These are phyloP conservation scores for Pyralis farinalis DNA, from an alignment of 2,888 invertebrate species.

Conservation along the genomic window DNA sequence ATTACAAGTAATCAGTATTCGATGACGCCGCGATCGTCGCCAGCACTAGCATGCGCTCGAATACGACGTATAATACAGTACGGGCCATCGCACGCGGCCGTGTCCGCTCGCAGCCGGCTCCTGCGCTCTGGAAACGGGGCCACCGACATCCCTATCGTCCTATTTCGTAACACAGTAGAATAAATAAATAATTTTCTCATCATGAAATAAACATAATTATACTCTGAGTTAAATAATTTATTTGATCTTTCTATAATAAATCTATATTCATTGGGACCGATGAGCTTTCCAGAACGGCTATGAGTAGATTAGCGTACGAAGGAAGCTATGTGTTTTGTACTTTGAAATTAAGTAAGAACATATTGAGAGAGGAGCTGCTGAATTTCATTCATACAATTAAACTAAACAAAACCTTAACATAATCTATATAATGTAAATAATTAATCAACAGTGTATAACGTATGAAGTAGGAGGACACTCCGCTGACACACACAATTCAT, in stretches of 20 bases:
- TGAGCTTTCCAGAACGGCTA: constrained; percentile 53
- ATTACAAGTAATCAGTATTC: constrained; percentile 63
- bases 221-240: constrained; percentile 63
- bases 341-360: constrained; percentile 69
- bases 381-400: constrained; percentile 60
- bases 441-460: constrained; percentile 59
- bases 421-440: constrained; percentile 44
- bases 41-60: constrained; percentile 46
- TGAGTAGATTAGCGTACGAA: constrained; percentile 44
- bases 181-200: constrained; percentile 68
- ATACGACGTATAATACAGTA: constrained; percentile 73
- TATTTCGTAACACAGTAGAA: constrained; percentile 48
- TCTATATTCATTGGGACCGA: constrained; percentile 47
- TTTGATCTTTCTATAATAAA: constrained; percentile 58
- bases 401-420: constrained; percentile 58
- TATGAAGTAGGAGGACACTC: constrained; percentile 39
- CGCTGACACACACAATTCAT: constrained; percentile 37
- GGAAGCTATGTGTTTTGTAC: constrained; percentile 73
- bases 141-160: constrained; percentile 52
- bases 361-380: constrained; percentile 57
- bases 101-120: neutral
- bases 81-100: constrained; percentile 55
- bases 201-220: constrained; percentile 60
- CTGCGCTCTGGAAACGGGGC: constrained; percentile 40
- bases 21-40: constrained; percentile 54